Percentiles rank a stretch among this genome's conserved stretches.
phyloP scores from a whole-genome alignment of 2,888 invertebrate genomes.

The Cephonodes hylas region DNA sequence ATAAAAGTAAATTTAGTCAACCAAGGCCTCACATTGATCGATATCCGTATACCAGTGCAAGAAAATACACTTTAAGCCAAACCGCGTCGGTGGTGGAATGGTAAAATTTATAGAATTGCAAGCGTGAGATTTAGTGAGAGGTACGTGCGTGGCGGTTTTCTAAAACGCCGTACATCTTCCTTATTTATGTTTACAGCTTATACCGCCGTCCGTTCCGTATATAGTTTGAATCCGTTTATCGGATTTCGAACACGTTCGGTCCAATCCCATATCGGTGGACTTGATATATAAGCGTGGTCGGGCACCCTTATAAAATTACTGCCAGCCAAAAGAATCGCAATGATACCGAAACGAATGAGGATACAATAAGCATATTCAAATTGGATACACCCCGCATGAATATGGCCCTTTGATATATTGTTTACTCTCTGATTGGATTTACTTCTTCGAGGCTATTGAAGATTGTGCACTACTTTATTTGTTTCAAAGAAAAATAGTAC shows the following conservation, averaged over 20 bases:
- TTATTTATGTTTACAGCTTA: constrained; percentile 80
- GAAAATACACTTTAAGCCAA: constrained; percentile 2
- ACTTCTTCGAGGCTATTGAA: background rate
- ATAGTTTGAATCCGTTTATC: constrained; percentile 77
- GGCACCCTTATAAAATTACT: constrained; percentile 63
- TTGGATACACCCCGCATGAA: constrained; percentile 35
- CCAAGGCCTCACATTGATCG: no score
- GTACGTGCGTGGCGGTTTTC: constrained; percentile 74
- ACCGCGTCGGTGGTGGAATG: constrained; percentile 29
- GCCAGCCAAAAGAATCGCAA: constrained; percentile 45
- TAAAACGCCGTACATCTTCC: constrained; percentile 75
- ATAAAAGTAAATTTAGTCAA: background rate
- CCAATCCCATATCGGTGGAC: constrained; percentile 63
- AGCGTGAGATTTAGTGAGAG: constrained; percentile 65
- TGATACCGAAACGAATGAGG: constrained; percentile 44
- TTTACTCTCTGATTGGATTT: background rate
- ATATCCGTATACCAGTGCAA: constrained; percentile 4
- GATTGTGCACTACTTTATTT: background rate
- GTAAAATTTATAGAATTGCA: constrained; percentile 69
- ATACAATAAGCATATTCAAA: constrained; percentile 52
- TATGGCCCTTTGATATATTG: constrained; percentile 28
- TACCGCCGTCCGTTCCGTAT: constrained; percentile 66
- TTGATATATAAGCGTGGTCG: constrained; percentile 65
- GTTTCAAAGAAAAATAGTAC: background rate
- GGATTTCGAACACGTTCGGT: constrained; percentile 75